These are phyloP conservation scores for Brachylomia viminalis DNA, from an alignment of 2,888 invertebrate species.

Conservation along the genomic window DNA sequence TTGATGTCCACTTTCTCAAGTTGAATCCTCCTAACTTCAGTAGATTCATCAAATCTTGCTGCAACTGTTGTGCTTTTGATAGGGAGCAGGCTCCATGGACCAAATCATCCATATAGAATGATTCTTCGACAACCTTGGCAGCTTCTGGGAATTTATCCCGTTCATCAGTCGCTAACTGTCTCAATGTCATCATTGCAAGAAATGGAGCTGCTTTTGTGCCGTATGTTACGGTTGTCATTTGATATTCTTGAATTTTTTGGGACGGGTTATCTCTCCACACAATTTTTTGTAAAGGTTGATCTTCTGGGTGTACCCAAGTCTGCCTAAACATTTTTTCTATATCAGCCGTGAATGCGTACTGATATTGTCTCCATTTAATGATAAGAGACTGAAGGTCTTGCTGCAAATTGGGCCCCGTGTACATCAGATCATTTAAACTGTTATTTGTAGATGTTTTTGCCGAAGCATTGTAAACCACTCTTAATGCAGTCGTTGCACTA, in stretches of 20 bases:
- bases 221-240: background rate
- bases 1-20: slow-evolving; percentile 13
- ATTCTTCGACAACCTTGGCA: background rate
- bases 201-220: background rate
- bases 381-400: too few species aligned
- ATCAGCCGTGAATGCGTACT: slow-evolving; percentile 1
- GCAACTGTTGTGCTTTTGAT: background rate
- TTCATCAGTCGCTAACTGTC: background rate
- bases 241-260: slow-evolving; percentile 2
- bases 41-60: slow-evolving; percentile 14
- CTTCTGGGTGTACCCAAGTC: slow-evolving; percentile 10
- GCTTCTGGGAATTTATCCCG: background rate
- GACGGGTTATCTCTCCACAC: slow-evolving; percentile 10
- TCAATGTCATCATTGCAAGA: background rate
- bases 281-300: slow-evolving; percentile 16
- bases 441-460: too few species aligned
- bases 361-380: slow-evolving; percentile 10
- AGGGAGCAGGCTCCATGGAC: background rate
- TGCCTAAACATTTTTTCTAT: slow-evolving; percentile 2
- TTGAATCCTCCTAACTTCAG: slow-evolving; percentile 9
- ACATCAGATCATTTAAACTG: too few species aligned
- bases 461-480: too few species aligned
- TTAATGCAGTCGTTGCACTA: too few species aligned
- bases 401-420: too few species aligned
- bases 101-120: background rate